phyloP scores from a whole-genome alignment of 1,140 invertebrate genomes.

The Pantala flavescens region DNA sequence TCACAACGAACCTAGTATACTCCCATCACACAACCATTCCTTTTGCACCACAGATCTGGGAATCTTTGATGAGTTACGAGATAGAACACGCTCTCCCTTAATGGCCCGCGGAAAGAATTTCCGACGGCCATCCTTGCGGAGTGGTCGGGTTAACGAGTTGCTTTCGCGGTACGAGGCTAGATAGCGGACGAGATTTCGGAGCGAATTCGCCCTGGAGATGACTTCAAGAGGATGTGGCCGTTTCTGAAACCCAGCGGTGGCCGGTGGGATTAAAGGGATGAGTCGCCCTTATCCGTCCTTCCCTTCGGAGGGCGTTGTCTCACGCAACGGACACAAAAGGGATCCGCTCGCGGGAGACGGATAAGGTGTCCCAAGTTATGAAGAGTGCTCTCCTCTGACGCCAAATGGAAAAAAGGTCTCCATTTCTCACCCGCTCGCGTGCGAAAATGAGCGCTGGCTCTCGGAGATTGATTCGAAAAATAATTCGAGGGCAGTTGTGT shows the following conservation, averaged over 20 bases:
- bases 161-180: background rate
- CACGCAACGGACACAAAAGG: too few relatives aligned
- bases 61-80: background rate
- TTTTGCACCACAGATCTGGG: background rate
- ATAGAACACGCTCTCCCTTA: background rate
- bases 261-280: background rate
- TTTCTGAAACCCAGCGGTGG: background rate
- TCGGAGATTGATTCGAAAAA: too few relatives aligned
- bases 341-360: too few relatives aligned
- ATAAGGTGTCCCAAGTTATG: too few relatives aligned
- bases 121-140: background rate
- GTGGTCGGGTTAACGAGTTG: background rate
- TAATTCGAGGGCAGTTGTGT: too few relatives aligned
- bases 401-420: too few relatives aligned
- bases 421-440: too few relatives aligned
- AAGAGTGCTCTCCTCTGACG: too few relatives aligned
- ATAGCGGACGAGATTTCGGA: background rate
- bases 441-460: too few relatives aligned
- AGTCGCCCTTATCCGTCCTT: background rate
- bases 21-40: background rate
- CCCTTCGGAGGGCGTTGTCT: too few relatives aligned
- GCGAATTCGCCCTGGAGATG: background rate
- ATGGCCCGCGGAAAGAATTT: background rate
- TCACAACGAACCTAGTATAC: too few relatives aligned
- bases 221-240: background rate